Percentiles rank a stretch among this genome's conserved stretches.
phyloP scores from a whole-genome alignment of 2,797 vertebrate species.

The Smutsia temminckii region DNA sequence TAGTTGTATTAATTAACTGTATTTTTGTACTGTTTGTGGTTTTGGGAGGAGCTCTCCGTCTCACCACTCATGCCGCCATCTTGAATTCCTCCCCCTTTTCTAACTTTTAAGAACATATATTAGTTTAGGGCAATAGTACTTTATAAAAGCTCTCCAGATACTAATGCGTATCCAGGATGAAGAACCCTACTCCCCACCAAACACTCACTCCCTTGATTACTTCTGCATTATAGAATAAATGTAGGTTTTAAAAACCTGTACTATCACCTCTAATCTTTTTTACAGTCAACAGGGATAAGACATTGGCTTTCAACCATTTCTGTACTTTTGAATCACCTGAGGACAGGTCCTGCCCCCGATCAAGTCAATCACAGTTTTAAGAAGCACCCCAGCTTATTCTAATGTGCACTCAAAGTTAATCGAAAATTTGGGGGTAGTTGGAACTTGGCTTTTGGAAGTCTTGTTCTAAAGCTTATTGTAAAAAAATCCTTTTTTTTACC shows the following conservation, averaged over 20 bases:
- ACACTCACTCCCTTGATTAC: background rate
- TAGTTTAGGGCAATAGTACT: constrained; percentile 20
- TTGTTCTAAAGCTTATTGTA: constrained; percentile 27
- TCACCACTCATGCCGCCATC: too few species aligned
- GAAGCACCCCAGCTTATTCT: background rate
- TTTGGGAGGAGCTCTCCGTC: too few species aligned
- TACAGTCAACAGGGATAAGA: background rate
- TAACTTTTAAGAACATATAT: background rate
- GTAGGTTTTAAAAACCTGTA: background rate
- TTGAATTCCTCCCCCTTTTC: background rate
- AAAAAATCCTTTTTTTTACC: constrained; percentile 70
- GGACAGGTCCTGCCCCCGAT: background rate
- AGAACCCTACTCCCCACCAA: background rate
- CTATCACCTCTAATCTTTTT: background rate
- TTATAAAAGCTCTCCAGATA: background rate
- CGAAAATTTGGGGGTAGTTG: background rate
- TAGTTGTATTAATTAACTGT: too few species aligned
- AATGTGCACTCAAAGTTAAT: background rate
- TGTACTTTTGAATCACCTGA: background rate
- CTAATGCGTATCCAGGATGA: background rate
- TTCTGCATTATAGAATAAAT: background rate
- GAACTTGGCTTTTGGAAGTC: background rate
- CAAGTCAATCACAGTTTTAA: background rate
- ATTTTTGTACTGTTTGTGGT: too few species aligned
- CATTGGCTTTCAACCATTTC: background rate